Evolutionary conservation across 2,888 invertebrate species (phyloP).

Genomic region (Keiferia lycopersicella): DNA sequence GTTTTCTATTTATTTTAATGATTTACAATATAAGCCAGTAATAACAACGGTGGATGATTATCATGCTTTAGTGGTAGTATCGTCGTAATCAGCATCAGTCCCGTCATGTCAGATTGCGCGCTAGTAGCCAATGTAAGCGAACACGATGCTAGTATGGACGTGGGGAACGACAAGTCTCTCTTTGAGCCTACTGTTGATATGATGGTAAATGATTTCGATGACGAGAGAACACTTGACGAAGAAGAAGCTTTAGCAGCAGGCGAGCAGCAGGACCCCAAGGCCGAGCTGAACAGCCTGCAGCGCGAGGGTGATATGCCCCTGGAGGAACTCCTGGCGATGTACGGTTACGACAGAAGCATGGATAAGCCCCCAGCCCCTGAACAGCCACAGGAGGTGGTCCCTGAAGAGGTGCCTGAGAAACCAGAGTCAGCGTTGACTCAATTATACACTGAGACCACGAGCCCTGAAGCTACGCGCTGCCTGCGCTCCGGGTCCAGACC

Average conservation of each 20-base stretch:
- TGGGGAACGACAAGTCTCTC: conserved; percentile 81
- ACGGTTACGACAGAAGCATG: conserved; percentile 85
- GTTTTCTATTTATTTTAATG: conserved; percentile 53
- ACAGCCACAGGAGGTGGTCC: conserved; percentile 58
- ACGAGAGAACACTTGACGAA: conserved; percentile 97
- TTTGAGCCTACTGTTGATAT: conserved; percentile 97
- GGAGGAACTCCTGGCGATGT: conserved; percentile 94
- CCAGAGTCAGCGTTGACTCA: conserved; percentile 75
- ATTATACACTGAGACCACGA: conserved; percentile 65
- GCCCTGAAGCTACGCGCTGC: conserved; percentile 71
- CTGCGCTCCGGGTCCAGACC: conserved; percentile 85
- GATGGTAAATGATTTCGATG: conserved; percentile 98
- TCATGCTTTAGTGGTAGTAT: conserved; percentile 62
- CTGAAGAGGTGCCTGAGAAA: conserved; percentile 64
- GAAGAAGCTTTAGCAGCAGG: conserved; percentile 97
- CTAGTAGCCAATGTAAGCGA: conserved; percentile 78
- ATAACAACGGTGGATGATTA: conserved; percentile 45
- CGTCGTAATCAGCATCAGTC: conserved; percentile 43
- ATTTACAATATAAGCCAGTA: conserved; percentile 41
- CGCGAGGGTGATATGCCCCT: conserved; percentile 98
- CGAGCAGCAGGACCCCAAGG: conserved; percentile 91
- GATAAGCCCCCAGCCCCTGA: conserved; percentile 60
- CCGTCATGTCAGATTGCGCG: conserved; percentile 80
- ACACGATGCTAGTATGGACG: conserved; percentile 80
- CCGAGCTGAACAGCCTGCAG: conserved; percentile 93